These are phyloP conservation scores for Drosophila lacteicornis DNA, from an alignment of 1,140 invertebrate genomes.

Conservation along the genomic window DNA sequence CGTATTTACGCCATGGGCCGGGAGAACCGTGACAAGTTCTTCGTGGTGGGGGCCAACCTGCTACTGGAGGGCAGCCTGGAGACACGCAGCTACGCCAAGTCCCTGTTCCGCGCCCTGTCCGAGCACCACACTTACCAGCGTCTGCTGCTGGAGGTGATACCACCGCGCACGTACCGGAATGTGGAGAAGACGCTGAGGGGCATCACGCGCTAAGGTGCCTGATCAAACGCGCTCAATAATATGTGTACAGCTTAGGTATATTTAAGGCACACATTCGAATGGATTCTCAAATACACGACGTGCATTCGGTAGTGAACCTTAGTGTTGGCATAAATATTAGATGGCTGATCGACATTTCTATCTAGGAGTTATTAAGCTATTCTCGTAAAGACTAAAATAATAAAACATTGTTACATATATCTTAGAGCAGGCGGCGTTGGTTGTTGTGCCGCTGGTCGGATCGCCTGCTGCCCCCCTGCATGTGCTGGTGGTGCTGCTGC, in stretches of 20 bases:
- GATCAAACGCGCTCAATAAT: not conserved
- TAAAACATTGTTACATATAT: conserved; percentile 33
- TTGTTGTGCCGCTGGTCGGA: conserved; percentile 64
- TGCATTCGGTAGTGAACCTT: not conserved
- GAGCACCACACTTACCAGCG: conserved; percentile 88
- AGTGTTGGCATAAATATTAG: not conserved
- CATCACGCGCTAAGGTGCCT: conserved; percentile 53
- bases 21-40: conserved; percentile 92
- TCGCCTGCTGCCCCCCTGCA: conserved; percentile 55
- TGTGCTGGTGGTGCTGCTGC: conserved; percentile 36
- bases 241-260: conserved; percentile 28
- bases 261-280: conserved; percentile 4
- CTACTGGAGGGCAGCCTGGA: conserved; percentile 94
- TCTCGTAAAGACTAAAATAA: conserved; percentile 40
- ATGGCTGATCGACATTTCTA: conserved; percentile 10
- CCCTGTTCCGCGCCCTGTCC: conserved; percentile 88
- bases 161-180: conserved; percentile 88
- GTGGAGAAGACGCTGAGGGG: conserved; percentile 88
- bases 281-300: not conserved
- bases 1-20: conserved; percentile 90
- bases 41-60: conserved; percentile 92
- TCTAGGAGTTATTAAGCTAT: conserved; percentile 22
- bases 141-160: conserved; percentile 88
- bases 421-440: conserved; percentile 38
- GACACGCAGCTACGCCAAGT: conserved; percentile 90